These are phyloP conservation scores for Pterois miles DNA, from an alignment of 2,797 vertebrate species.

Conservation along the genomic window DNA sequence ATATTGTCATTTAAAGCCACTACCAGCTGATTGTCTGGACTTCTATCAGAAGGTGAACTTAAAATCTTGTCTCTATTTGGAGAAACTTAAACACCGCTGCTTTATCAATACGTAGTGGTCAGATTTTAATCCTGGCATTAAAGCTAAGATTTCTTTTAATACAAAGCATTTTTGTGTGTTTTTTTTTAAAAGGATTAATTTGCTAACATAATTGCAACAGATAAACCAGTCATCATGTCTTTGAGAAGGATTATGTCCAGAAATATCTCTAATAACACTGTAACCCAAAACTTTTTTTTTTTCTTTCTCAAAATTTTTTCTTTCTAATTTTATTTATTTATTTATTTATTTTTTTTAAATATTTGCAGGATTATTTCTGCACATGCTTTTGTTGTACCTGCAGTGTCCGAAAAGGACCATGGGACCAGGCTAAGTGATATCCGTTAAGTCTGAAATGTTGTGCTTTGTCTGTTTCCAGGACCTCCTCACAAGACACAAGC, in stretches of 20 bases:
- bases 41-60: fast-evolving
- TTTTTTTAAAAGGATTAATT: neutral
- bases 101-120: neutral
- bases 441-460: neutral
- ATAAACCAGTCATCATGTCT: neutral
- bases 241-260: neutral
- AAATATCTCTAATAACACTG: neutral
- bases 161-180: neutral
- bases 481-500: conserved; percentile 97
- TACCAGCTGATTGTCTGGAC: neutral
- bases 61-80: neutral
- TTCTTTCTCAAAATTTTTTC: neutral
- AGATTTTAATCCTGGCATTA: neutral
- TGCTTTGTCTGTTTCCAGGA: conserved; percentile 83
- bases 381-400: neutral
- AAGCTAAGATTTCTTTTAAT: neutral
- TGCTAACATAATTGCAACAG: neutral
- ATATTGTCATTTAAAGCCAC: neutral
- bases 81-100: neutral
- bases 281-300: neutral
- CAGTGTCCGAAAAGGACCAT: neutral
- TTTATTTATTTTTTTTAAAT: neutral
- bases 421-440: neutral
- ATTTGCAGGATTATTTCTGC: neutral
- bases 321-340: neutral